phyloP scores from a whole-genome alignment of 92 coral and sea anemone genomes.

The Isaurus tuberculatus region DNA sequence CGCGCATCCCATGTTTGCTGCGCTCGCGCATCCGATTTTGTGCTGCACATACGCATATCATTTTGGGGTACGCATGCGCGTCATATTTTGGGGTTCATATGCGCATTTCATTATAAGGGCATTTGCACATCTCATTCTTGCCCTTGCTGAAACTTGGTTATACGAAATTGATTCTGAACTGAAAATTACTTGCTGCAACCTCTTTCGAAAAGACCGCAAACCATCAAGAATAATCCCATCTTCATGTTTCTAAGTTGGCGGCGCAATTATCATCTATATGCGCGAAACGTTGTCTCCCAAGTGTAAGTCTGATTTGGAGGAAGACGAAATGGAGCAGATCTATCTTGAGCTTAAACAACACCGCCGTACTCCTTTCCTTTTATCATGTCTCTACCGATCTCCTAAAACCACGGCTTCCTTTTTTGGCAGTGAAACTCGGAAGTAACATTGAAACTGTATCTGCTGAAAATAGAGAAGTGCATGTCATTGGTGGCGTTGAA shows the following conservation, averaged over 20 bases:
- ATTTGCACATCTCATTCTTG: too few species aligned
- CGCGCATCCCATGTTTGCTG: too few species aligned
- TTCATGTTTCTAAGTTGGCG: conserved; percentile 13
- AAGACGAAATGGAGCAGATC: conserved; percentile 25
- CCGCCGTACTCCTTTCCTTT: neutral
- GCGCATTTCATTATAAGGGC: too few species aligned
- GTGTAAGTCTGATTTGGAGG: conserved; percentile 6
- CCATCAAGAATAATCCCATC: neutral
- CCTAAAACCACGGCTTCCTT: conserved; percentile 3
- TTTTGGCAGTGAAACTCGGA: conserved; percentile 27
- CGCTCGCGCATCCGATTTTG: too few species aligned
- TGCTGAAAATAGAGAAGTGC: conserved; percentile 24
- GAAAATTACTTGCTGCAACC: conserved; percentile 13
- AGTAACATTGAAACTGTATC: conserved; percentile 21
- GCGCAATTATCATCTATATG: conserved; percentile 14
- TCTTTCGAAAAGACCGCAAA: conserved; percentile 33
- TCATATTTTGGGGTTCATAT: too few species aligned
- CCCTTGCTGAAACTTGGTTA: conserved; percentile 23
- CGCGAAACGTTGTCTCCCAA: neutral
- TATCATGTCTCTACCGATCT: conserved; percentile 33
- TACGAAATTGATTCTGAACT: conserved; percentile 26
- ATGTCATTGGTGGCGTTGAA: conserved; percentile 1
- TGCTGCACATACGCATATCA: too few species aligned
- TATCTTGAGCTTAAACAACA: conserved; percentile 10
- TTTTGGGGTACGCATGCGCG: too few species aligned